A percentile compares a stretch with the other conserved stretches of the same genome.
Conservation (phyloP, 1,140 invertebrate genomes). For the Lordiphosa stackelbergi region DNA sequence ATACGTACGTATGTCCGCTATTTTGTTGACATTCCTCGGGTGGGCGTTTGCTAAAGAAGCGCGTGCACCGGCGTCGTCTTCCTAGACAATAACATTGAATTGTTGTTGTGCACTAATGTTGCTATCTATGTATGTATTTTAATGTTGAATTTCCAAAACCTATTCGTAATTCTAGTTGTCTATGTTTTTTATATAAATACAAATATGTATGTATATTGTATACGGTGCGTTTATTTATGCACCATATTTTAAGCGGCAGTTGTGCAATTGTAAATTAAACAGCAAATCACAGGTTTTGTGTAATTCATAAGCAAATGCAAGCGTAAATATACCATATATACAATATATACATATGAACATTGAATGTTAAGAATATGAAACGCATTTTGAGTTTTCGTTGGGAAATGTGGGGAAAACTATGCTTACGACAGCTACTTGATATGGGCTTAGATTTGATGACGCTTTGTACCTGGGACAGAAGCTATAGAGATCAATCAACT, state of each 20-base stretch:
- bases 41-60: slow-evolving; percentile 18
- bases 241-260: slow-evolving; percentile 46
- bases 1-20: no score
- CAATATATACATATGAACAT: no score
- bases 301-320: slow-evolving; percentile 24
- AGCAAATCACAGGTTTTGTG: slow-evolving; percentile 27
- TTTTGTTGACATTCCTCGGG: slow-evolving; percentile 49
- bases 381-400: no score
- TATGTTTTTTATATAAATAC: slow-evolving; percentile 33
- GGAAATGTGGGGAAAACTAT: no score
- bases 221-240: slow-evolving; percentile 46
- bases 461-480: no score
- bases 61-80: slow-evolving; percentile 59
- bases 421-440: no score
- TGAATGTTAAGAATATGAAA: no score
- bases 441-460: no score
- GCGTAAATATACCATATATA: no score
- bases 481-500: no score
- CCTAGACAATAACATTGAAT: slow-evolving; percentile 68
- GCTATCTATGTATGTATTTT: slow-evolving; percentile 58
- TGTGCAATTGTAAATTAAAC: slow-evolving; percentile 62
- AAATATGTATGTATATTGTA: slow-evolving; percentile 48
- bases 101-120: slow-evolving; percentile 57
- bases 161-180: slow-evolving; percentile 59
- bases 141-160: slow-evolving; percentile 61